These are phyloP conservation scores for Aphyosemion australe DNA, from an alignment of 2,113 vertebrate genomes.

Conservation along the genomic window DNA sequence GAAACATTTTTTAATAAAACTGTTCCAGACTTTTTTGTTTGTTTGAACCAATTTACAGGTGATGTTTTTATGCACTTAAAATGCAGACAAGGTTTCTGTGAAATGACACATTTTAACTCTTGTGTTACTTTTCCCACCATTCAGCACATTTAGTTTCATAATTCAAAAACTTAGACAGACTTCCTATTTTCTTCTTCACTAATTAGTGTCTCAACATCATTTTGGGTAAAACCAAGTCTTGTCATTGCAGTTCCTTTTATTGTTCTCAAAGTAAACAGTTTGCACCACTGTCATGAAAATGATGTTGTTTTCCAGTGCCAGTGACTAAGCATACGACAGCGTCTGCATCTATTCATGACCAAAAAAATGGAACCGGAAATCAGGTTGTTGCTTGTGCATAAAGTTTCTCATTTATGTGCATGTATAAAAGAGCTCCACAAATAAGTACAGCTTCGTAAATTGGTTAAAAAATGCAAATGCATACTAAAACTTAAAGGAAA, in stretches of 20 bases:
- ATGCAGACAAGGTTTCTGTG: no score
- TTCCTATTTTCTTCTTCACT: no score
- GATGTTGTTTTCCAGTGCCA: neutral
- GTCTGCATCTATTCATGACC: neutral
- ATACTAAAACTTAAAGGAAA: neutral
- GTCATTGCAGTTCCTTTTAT: neutral
- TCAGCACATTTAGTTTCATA: no score
- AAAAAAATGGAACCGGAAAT: neutral
- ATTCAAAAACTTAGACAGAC: no score
- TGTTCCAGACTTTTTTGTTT: no score
- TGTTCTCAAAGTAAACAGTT: neutral
- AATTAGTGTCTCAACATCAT: neutral
- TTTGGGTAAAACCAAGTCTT: neutral
- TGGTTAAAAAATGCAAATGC: neutral
- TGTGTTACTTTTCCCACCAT: no score
- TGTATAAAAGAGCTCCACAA: neutral
- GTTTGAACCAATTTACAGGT: no score
- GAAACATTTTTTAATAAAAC: no score
- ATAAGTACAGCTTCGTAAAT: neutral
- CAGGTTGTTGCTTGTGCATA: neutral
- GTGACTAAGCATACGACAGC: neutral
- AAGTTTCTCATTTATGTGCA: neutral
- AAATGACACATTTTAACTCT: no score
- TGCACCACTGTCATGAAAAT: neutral
- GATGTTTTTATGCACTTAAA: no score